A percentile compares a stretch with the other conserved stretches of the same genome.
phyloP scores from a whole-genome alignment of 2,113 vertebrate species.

The Centrocercus urophasianus region DNA sequence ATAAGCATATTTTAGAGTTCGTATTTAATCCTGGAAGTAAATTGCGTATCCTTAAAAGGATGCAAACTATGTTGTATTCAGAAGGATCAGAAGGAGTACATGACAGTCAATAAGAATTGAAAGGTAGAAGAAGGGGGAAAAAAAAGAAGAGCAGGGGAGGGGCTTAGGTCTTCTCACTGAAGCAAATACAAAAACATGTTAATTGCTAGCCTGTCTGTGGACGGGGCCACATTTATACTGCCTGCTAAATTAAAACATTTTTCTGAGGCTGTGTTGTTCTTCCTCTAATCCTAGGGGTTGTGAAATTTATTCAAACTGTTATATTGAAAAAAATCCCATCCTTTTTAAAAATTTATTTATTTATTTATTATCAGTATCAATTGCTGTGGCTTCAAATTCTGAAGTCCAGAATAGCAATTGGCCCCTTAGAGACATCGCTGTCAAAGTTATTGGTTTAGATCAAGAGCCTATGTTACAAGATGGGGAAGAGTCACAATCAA shows the following conservation, averaged over 20 bases:
- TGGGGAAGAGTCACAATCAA: background rate
- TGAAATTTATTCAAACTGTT: background rate
- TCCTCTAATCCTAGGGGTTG: background rate
- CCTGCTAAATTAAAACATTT: background rate
- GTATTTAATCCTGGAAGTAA: conserved; percentile 19
- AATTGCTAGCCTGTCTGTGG: background rate
- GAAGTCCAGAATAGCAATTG: background rate
- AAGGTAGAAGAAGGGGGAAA: too few species aligned
- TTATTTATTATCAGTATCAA: background rate
- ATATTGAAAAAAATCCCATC: background rate
- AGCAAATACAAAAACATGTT: background rate
- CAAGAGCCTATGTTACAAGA: background rate
- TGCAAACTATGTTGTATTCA: background rate
- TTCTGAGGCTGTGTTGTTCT: background rate
- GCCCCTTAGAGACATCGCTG: background rate
- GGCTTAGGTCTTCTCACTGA: background rate
- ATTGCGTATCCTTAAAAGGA: background rate
- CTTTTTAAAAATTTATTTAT: too few species aligned
- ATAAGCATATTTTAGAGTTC: background rate
- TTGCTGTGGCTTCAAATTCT: background rate
- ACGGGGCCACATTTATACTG: background rate
- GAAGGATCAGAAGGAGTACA: background rate
- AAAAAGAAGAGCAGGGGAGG: too few species aligned
- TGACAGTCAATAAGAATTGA: background rate
- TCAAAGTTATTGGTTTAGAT: background rate